Evolutionary conservation across 2,797 vertebrate species (phyloP).

Genomic region (Alectoris magna): DNA sequence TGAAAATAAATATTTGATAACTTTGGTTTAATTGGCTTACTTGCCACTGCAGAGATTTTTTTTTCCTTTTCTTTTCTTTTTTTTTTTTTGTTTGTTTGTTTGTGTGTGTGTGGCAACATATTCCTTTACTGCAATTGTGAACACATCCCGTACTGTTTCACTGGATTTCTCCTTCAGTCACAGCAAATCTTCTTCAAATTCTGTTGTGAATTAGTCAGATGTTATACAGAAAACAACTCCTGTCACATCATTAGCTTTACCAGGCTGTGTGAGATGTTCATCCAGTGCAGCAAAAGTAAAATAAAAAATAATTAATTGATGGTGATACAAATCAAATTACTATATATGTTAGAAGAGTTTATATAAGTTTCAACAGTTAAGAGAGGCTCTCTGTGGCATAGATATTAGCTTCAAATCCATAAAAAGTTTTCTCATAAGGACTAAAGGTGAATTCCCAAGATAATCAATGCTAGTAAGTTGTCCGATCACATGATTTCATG

Average conservation of each 20-base stretch:
- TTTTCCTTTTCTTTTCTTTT: too few species aligned
- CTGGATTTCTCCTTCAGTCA: not conserved
- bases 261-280: not conserved
- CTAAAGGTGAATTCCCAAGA: not conserved
- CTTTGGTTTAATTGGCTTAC: not conserved
- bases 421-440: not conserved
- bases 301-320: not conserved
- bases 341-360: not conserved
- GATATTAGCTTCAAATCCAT: slow-evolving; percentile 7
- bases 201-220: not conserved
- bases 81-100: not conserved
- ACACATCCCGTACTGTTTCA: not conserved
- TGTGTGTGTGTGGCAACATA: not conserved
- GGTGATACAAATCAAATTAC: not conserved
- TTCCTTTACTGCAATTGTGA: not conserved
- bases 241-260: not conserved
- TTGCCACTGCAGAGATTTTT: not conserved
- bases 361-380: not conserved
- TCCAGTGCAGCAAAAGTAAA: not conserved
- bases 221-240: not conserved
- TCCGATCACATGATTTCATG: not conserved
- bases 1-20: not conserved
- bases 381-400: not conserved
- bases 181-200: not conserved
- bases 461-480: not conserved